Evolutionary conservation across 2,797 vertebrate genomes (phyloP).

Genomic region (Sebastiscus tertius): DNA sequence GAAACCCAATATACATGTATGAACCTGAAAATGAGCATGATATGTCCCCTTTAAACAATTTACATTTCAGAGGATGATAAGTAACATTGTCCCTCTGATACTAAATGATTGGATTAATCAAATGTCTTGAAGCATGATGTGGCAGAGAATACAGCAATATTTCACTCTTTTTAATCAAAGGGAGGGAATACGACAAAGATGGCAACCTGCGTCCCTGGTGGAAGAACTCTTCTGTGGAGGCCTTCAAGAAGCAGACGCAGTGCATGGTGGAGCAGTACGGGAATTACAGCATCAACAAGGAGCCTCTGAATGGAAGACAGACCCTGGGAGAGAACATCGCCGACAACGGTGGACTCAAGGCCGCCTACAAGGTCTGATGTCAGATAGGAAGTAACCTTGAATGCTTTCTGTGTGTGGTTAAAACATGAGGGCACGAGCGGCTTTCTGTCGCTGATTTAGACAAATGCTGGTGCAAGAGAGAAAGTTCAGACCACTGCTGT

Average conservation of each 20-base stretch:
- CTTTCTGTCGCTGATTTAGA: neutral
- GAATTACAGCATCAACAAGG: conserved; percentile 92
- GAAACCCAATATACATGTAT: no score
- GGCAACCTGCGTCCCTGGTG: conserved; percentile 98
- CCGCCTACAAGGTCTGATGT: conserved; percentile 90
- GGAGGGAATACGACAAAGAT: conserved; percentile 95
- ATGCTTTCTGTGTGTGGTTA: neutral
- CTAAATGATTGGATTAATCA: neutral
- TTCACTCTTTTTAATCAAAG: conserved; percentile 69
- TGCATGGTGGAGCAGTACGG: conserved; percentile 96
- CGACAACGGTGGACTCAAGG: conserved; percentile 96
- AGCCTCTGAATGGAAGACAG: conserved; percentile 92
- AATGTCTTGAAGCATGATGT: neutral
- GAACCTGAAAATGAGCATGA: no score
- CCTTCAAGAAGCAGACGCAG: conserved; percentile 93
- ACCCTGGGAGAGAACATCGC: conserved; percentile 98
- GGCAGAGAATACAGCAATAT: neutral
- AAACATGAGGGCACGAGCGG: neutral
- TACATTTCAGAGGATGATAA: neutral
- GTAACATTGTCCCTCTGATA: no score
- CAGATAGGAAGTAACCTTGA: neutral
- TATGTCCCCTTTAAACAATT: neutral
- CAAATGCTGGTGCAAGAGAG: neutral
- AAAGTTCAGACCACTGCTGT: neutral
- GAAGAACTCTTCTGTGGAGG: conserved; percentile 95